Percentiles rank a stretch among this genome's conserved stretches.
phyloP scores from a whole-genome alignment of 1,140 invertebrate species.

The Rhagoletis pomonella region DNA sequence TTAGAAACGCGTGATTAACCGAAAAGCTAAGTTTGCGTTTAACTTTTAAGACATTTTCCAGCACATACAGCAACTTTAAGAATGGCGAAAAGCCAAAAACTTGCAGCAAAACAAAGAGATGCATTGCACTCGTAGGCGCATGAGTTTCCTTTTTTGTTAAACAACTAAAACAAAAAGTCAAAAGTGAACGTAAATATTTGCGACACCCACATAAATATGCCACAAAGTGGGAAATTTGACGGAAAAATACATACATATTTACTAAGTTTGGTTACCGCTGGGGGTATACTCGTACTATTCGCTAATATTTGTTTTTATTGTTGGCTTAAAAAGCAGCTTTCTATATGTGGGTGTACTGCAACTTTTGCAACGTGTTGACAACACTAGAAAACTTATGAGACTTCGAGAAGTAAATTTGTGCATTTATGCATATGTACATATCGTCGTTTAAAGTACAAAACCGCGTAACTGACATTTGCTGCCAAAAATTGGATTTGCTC shows the following conservation, averaged over 20 bases:
- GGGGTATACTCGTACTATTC: neutral
- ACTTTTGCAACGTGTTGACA: neutral
- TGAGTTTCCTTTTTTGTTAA: neutral
- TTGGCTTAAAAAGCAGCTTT: neutral
- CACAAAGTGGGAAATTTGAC: constrained; percentile 24
- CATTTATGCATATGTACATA: no score
- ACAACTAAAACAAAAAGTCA: neutral
- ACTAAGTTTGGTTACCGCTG: neutral
- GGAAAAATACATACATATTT: constrained; percentile 4
- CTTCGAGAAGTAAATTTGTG: neutral
- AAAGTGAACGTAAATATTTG: constrained; percentile 7
- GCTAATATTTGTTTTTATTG: neutral
- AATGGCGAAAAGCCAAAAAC: neutral
- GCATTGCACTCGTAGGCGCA: neutral
- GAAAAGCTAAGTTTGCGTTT: neutral
- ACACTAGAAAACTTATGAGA: neutral
- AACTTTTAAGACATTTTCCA: neutral
- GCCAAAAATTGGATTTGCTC: no score
- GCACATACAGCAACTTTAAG: neutral
- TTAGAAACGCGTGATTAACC: neutral
- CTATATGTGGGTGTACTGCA: neutral
- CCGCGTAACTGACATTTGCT: no score
- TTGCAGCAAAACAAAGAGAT: neutral
- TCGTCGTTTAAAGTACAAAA: no score
- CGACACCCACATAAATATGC: constrained; percentile 12